Evolutionary conservation across 2,888 invertebrate genomes (phyloP), one percentile per base, ranked within the genome.

Genomic region (Chaitophorus viminalis): DNA sequence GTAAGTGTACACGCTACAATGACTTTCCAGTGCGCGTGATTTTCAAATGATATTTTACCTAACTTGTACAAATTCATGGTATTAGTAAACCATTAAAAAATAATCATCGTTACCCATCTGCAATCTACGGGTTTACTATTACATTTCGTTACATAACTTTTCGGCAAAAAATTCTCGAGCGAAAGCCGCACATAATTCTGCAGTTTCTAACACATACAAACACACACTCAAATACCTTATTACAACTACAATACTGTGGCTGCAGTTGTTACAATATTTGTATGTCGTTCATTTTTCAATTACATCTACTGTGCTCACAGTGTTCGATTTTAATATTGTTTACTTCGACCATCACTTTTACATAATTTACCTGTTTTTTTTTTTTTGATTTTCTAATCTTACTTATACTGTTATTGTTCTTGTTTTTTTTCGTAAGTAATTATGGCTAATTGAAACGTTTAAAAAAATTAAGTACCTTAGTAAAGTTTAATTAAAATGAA

Each of bases 1-100:
- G 31, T 46, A 46, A 14, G 46, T 46, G 70, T 46, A 31, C 31
- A 52, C 31, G 46, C 46, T 52, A 82, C 46, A 82, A 31, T 82
- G 31, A 31, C 81, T 82, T 82, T 82, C 70, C 46, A 46, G 81
- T 31, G 5, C 46, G 31, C 46, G n/a, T n/a, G 60, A 82, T 82
- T 82, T 31, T 70, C 33, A 46, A 82, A 70, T 17, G 14, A 70
- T 29, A 29, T 68, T 82, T 29, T 21, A 5, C 68, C 36, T 29
- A 14, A 29, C 14, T 46, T 46, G 29, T 21, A 68, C 11, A 46
- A 81, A 81, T 81, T 18, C 39, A 81, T 65, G 52, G 36, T 46
- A 81, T 46, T 29, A 39, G 60, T n/a, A 33, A 60, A 33, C 52
- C 31, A 36, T 33, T 79, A 9, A n/a, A 39, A 39, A 79, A 79